Conservation (phyloP, 1,140 invertebrate genomes). For the Plectrocnemia conspersa region DNA sequence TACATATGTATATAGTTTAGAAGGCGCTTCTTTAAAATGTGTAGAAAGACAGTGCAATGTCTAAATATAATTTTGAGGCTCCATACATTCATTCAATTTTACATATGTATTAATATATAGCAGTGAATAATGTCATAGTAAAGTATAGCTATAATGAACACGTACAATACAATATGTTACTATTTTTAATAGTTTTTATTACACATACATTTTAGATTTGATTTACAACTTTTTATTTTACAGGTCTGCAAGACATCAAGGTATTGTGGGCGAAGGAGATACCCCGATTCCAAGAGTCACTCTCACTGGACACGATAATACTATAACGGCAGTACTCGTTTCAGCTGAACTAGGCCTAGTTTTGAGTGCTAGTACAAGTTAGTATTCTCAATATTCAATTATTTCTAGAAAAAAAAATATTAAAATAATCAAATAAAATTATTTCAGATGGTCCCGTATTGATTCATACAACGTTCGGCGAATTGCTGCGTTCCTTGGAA, state of each 20-base stretch:
- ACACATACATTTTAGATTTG: not conserved
- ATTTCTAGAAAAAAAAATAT: conserved; percentile 9
- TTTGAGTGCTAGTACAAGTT: conserved; percentile 86
- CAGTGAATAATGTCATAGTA: not conserved
- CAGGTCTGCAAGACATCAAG: conserved; percentile 78
- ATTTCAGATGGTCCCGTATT: conserved; percentile 84
- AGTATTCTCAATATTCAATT: conserved; percentile 41
- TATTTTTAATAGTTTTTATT: not conserved
- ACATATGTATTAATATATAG: too few relatives aligned
- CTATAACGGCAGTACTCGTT: conserved; percentile 91
- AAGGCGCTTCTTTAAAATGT: too few relatives aligned
- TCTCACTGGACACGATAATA: conserved; percentile 93
- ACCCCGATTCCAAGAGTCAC: conserved; percentile 92
- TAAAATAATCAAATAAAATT: conserved; percentile 27
- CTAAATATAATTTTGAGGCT: too few relatives aligned
- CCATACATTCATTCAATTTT: too few relatives aligned
- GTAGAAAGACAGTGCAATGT: too few relatives aligned
- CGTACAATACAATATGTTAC: not conserved
- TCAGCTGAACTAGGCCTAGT: conserved; percentile 98
- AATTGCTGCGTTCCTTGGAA: conserved; percentile 88
- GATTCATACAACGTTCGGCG: conserved; percentile 97
- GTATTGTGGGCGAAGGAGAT: conserved; percentile 93
- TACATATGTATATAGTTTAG: too few relatives aligned
- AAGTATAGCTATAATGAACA: not conserved
- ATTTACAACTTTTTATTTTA: not conserved